Conservation (phyloP, 2,113 vertebrate species). For the Stercorarius parasiticus region DNA sequence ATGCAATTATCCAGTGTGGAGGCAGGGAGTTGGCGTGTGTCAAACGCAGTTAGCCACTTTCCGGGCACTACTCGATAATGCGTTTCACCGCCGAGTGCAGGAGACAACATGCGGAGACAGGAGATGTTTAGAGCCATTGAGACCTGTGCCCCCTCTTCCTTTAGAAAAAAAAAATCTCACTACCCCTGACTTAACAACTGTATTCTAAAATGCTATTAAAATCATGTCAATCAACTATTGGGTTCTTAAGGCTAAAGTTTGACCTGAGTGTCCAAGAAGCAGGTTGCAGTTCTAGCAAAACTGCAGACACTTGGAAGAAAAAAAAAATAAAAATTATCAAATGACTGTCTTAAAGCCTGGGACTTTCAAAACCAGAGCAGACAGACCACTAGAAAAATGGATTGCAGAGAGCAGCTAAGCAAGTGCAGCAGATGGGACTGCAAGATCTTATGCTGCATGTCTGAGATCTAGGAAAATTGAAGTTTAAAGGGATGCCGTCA, state of each 20-base stretch:
- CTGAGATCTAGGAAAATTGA: neutral
- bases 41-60: constrained; percentile 85
- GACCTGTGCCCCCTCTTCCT: constrained; percentile 62
- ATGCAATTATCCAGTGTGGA: constrained; percentile 89
- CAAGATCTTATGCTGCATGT: neutral
- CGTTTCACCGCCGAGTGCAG: constrained; percentile 66
- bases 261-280: constrained; percentile 19
- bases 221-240: constrained; percentile 47
- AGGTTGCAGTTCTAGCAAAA: constrained; percentile 2
- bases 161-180: constrained; percentile 5
- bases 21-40: constrained; percentile 87
- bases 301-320: neutral
- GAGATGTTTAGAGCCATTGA: constrained; percentile 74
- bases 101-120: constrained; percentile 72
- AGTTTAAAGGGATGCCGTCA: constrained; percentile 32
- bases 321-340: neutral
- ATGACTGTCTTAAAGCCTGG: neutral
- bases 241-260: constrained; percentile 53
- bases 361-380: neutral
- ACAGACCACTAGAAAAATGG: neutral
- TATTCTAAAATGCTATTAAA: constrained; percentile 78
- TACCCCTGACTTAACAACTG: constrained; percentile 73
- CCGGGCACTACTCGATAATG: constrained; percentile 78
- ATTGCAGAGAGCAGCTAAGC: neutral
- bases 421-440: neutral